Conservation (phyloP, 2,797 vertebrate genomes). For the Cirrhinus mrigala region DNA sequence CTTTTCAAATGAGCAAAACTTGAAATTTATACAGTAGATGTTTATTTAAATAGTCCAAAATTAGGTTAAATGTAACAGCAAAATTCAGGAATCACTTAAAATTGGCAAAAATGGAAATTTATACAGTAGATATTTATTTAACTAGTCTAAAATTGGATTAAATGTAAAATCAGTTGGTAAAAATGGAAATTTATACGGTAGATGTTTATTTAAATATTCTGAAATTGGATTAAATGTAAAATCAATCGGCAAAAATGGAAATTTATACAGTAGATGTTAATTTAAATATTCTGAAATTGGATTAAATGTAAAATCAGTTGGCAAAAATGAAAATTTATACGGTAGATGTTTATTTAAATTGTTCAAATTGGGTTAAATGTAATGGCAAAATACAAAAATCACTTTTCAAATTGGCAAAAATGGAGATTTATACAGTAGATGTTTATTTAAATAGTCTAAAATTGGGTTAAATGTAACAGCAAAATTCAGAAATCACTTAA, state of each 20-base stretch:
- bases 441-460: background rate
- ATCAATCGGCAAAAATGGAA: background rate
- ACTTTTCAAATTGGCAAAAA: background rate
- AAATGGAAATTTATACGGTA: too few relatives aligned
- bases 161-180: too few relatives aligned
- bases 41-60: too few relatives aligned
- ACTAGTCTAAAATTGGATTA: too few relatives aligned
- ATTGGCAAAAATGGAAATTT: background rate
- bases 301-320: background rate
- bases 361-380: background rate
- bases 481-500: too few relatives aligned
- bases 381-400: background rate
- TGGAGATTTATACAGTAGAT: too few relatives aligned
- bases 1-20: background rate
- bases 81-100: too few relatives aligned
- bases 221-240: too few relatives aligned
- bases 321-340: background rate
- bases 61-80: too few relatives aligned
- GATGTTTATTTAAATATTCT: too few relatives aligned
- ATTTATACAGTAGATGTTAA: background rate
- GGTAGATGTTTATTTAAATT: background rate
- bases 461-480: background rate
- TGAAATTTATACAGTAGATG: too few relatives aligned
- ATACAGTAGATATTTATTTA: too few relatives aligned
- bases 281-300: background rate